A percentile compares a stretch with the other conserved stretches of the same genome.
Evolutionary conservation across 2,888 invertebrate species (phyloP).

Genomic region (Himalopsyche anomala): DNA sequence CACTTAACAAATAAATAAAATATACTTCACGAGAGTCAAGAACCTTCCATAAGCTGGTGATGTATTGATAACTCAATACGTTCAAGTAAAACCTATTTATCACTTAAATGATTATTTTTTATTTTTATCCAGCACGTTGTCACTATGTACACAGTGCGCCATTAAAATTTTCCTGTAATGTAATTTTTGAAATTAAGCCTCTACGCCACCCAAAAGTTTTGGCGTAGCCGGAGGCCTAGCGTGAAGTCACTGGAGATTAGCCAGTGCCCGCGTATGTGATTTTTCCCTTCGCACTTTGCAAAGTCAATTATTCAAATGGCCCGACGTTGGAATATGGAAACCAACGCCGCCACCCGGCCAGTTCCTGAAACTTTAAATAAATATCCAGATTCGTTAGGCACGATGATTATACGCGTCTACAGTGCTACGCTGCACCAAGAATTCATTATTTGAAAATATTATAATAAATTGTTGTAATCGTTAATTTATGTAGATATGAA

Average conservation of each 20-base stretch:
- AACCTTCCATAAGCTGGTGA: too few species aligned
- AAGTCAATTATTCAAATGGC: constrained; percentile 53
- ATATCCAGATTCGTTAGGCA: constrained; percentile 47
- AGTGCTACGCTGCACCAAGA: not conserved
- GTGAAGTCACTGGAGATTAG: not conserved
- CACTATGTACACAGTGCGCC: too few species aligned
- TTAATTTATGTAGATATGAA: too few species aligned
- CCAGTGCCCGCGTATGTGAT: constrained; percentile 1
- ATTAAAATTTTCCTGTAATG: not conserved
- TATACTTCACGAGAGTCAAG: too few species aligned
- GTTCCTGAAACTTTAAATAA: constrained; percentile 50
- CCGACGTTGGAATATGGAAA: constrained; percentile 10
- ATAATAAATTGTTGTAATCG: too few species aligned
- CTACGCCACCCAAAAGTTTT: not conserved
- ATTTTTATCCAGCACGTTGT: too few species aligned
- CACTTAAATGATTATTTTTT: too few species aligned
- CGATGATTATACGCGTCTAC: not conserved
- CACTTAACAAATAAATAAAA: too few species aligned
- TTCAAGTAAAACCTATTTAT: too few species aligned
- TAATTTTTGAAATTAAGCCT: not conserved
- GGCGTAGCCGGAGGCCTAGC: not conserved
- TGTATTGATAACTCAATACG: too few species aligned
- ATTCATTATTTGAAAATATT: too few species aligned
- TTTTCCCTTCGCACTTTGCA: constrained; percentile 35
- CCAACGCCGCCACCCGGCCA: constrained; percentile 37